Conservation (phyloP, 2,888 invertebrate species). For the Mythimna impura region DNA sequence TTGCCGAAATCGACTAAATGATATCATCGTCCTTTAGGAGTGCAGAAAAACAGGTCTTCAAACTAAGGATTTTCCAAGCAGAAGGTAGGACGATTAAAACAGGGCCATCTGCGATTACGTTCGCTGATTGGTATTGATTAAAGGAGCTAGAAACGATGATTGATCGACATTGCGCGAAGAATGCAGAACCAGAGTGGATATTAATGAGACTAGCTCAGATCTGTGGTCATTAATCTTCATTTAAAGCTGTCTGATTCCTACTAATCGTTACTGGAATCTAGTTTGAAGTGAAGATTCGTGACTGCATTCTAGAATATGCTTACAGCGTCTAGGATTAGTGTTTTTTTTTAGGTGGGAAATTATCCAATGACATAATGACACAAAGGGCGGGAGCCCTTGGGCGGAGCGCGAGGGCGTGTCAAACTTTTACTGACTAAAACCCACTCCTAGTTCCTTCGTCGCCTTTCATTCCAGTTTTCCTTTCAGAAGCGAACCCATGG, state of each 20-base stretch:
- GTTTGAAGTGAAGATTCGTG: constrained; percentile 4
- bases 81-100: constrained; percentile 4
- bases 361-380: too few relatives aligned
- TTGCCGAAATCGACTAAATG: not conserved
- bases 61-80: not conserved
- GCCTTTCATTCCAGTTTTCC: too few relatives aligned
- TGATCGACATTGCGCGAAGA: constrained; percentile 21
- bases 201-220: constrained; percentile 10
- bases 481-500: too few relatives aligned
- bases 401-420: too few relatives aligned
- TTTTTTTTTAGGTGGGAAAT: too few relatives aligned
- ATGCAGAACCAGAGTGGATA: constrained; percentile 11
- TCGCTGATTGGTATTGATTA: constrained; percentile 35
- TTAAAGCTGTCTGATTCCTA: constrained; percentile 12
- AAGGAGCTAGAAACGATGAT: constrained; percentile 10
- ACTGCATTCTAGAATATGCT: not conserved
- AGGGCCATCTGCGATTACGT: not conserved
- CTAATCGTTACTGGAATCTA: constrained; percentile 18
- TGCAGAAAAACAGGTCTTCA: not conserved
- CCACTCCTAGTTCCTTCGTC: too few relatives aligned
- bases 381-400: too few relatives aligned
- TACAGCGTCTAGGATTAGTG: too few relatives aligned
- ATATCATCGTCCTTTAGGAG: not conserved
- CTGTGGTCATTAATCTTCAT: constrained; percentile 7
- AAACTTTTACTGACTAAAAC: too few relatives aligned